Evolutionary conservation across 2,888 invertebrate species (phyloP).

Genomic region (Thyatira batis): DNA sequence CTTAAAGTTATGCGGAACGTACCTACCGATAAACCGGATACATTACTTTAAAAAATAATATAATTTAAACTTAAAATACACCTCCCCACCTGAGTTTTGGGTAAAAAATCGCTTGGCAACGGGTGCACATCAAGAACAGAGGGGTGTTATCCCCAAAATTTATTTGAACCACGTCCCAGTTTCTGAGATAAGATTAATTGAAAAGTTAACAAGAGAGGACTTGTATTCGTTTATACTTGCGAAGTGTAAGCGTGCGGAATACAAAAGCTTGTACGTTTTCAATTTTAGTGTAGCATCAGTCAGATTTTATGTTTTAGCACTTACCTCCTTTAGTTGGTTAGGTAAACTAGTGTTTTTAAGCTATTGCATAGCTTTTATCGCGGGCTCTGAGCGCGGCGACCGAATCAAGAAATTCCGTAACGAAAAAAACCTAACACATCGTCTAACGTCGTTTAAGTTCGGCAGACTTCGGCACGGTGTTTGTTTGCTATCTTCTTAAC

Average conservation of each 20-base stretch:
- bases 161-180: constrained; percentile 32
- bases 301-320: too few relatives aligned
- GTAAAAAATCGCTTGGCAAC: background rate
- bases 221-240: constrained; percentile 2
- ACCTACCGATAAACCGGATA: too few relatives aligned
- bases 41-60: background rate
- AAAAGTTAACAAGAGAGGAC: constrained; percentile 17
- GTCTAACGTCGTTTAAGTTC: too few relatives aligned
- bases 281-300: background rate
- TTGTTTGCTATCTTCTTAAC: too few relatives aligned
- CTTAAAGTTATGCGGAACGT: too few relatives aligned
- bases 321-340: too few relatives aligned
- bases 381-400: too few relatives aligned
- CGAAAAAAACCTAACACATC: too few relatives aligned
- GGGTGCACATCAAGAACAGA: background rate
- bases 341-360: too few relatives aligned
- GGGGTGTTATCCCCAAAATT: constrained; percentile 19
- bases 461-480: too few relatives aligned
- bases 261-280: background rate
- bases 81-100: background rate
- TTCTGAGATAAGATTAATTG: constrained; percentile 34
- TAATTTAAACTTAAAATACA: background rate
- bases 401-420: too few relatives aligned
- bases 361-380: too few relatives aligned
- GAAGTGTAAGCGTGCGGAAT: background rate